A percentile compares a stretch with the other conserved stretches of the same genome.
Conservation (phyloP, 2,888 invertebrate genomes). For the Dyspetes luteomarginatus region DNA sequence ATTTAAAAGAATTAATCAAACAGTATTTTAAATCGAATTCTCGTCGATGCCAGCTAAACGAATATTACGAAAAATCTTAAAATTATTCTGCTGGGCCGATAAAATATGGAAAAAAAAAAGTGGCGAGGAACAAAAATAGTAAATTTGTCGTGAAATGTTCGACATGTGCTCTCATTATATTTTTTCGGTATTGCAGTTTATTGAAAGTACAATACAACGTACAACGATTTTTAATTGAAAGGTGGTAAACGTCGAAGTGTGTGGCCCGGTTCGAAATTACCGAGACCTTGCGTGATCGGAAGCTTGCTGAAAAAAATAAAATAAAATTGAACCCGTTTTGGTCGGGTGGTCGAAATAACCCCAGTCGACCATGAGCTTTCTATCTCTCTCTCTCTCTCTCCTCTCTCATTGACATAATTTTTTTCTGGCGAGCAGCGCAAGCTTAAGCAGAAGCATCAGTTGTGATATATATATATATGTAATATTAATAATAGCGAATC, state of each 20-base stretch:
- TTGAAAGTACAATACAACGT: slow-evolving; percentile 58
- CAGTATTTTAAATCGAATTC: no score
- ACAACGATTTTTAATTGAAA: slow-evolving; percentile 33
- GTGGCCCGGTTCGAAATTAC: slow-evolving; percentile 27
- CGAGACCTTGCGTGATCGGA: slow-evolving; percentile 26
- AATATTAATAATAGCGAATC: slow-evolving; percentile 68
- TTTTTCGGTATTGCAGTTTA: slow-evolving; percentile 69
- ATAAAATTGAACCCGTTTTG: slow-evolving; percentile 49
- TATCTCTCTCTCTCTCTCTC: no score
- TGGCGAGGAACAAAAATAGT: slow-evolving; percentile 18
- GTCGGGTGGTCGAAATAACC: slow-evolving; percentile 47
- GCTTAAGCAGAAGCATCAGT: slow-evolving; percentile 64
- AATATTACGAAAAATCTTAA: no score
- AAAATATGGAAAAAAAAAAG: no score
- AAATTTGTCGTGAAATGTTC: slow-evolving; percentile 6
- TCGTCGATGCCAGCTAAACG: no score
- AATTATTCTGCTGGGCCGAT: no score
- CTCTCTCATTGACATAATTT: slow-evolving; percentile 57
- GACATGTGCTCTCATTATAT: slow-evolving; percentile 45
- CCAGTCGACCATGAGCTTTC: slow-evolving; percentile 66
- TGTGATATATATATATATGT: slow-evolving; percentile 59
- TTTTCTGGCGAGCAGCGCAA: slow-evolving; percentile 50
- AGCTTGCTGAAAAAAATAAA: slow-evolving; percentile 69
- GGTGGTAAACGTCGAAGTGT: slow-evolving; percentile 3
- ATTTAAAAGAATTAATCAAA: no score